Base-by-base conservation (phyloP, 2,888 invertebrate species). In the Blastobasis lacticolella region DNA sequence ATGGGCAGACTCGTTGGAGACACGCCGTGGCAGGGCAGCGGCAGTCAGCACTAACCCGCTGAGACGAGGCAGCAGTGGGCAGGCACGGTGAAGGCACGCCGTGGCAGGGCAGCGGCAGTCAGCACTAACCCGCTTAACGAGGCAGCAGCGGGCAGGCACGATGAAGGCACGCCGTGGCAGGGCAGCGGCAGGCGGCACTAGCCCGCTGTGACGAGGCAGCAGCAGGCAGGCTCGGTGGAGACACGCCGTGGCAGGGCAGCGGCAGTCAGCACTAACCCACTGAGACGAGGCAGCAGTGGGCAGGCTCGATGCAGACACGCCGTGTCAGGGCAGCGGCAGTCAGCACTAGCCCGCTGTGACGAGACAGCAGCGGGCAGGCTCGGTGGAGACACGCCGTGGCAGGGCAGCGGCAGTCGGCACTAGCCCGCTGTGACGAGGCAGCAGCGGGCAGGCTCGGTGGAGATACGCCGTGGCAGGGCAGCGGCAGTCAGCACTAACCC, bases 281-380 rank as follows among this genome's bases (percentile, higher is more conserved):
- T 42, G 52, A 48, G 48, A 42, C 51, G 50, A 49, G 55, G 51
- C 56, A 53, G 50, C 54, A 54, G 55, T 49, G 49, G 46, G 37
- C n/a, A 9, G 42, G 44, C n/a, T n/a, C 36, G 47, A 9, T 37
- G 42, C 37, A 10, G 45, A 38, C n/a, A n/a, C n/a, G n/a, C n/a
- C n/a, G n/a, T n/a, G n/a, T n/a, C n/a, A n/a, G 41, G 47, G 40
- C 46, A 46, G 53, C 52, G 49, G 52, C 42, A 49, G 50, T 45
- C 49, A 40, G 45, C 47, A 38, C 53, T 52, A 53, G 50, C 49
- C 46, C 45, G 41, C 52, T 48, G 49, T 47, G 50, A 45, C 50
- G 36, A 10, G 50, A 47, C 56, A 52, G 54, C 54, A 38, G 53
- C 49, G 52, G 41, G 5, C 10, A 23, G 23, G 23, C 23, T 23